Conservation (phyloP, 2,888 invertebrate genomes). For the Cataglyphis rosenhaueri region DNA sequence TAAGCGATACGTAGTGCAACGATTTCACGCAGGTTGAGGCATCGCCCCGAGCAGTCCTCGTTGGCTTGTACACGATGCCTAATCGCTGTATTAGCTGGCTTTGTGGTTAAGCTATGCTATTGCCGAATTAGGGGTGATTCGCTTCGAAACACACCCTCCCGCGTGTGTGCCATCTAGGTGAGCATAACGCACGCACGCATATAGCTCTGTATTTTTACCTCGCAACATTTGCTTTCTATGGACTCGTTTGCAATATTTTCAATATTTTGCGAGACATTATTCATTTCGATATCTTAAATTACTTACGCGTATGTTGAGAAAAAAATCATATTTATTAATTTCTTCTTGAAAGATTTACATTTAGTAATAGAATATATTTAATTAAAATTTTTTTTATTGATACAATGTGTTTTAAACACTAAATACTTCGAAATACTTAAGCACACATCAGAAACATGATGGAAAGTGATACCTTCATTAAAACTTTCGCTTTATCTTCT, state of each 20-base stretch:
- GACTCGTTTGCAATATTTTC: neutral
- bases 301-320: neutral
- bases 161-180: slow-evolving; percentile 74
- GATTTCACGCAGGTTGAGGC: slow-evolving; percentile 76
- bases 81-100: slow-evolving; percentile 82
- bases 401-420: neutral
- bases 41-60: slow-evolving; percentile 76
- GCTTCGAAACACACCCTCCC: slow-evolving; percentile 76
- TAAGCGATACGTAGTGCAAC: slow-evolving; percentile 74
- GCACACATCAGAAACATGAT: neutral
- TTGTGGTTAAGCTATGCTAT: slow-evolving; percentile 81
- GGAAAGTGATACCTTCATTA: neutral
- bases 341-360: neutral
- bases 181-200: slow-evolving; percentile 48
- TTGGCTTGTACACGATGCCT: slow-evolving; percentile 77
- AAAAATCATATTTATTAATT: neutral
- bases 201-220: neutral
- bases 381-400: neutral
- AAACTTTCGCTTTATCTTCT: neutral
- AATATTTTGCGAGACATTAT: neutral
- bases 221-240: slow-evolving; percentile 16
- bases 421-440: neutral
- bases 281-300: neutral
- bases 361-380: neutral
- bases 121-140: slow-evolving; percentile 81